These are phyloP conservation scores for Apaloderma vittatum DNA, from an alignment of 2,113 vertebrate species.

Conservation along the genomic window DNA sequence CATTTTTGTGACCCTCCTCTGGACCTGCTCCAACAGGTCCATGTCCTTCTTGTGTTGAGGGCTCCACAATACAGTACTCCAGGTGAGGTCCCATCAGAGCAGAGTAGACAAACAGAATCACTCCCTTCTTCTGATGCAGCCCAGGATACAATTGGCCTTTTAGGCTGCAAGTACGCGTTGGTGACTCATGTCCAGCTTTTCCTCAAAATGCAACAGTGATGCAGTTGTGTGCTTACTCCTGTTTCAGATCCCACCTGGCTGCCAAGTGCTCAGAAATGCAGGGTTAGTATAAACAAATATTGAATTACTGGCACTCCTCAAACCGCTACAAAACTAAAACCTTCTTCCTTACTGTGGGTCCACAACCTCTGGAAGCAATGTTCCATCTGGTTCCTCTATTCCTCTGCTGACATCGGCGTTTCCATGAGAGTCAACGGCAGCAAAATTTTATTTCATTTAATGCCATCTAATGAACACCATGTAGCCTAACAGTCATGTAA, in stretches of 20 bases:
- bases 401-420: background rate
- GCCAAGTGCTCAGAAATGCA: rapidly evolving
- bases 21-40: no score
- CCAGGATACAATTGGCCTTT: no score
- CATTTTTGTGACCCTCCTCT: no score
- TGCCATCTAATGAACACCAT: background rate
- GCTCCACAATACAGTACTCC: no score
- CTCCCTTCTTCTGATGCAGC: no score
- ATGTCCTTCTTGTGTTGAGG: no score
- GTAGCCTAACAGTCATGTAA: background rate
- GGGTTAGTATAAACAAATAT: background rate
- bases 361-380: background rate
- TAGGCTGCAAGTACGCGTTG: no score
- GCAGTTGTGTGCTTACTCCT: background rate
- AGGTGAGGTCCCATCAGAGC: no score
- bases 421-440: background rate
- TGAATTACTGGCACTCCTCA: background rate
- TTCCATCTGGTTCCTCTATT: background rate
- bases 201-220: background rate
- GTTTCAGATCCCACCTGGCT: background rate
- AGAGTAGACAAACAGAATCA: no score
- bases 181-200: no score
- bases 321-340: background rate
- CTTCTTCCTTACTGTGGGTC: background rate
- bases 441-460: background rate